Evolutionary conservation across 2,888 invertebrate genomes (phyloP).

Genomic region (Cantharis flavilabris): DNA sequence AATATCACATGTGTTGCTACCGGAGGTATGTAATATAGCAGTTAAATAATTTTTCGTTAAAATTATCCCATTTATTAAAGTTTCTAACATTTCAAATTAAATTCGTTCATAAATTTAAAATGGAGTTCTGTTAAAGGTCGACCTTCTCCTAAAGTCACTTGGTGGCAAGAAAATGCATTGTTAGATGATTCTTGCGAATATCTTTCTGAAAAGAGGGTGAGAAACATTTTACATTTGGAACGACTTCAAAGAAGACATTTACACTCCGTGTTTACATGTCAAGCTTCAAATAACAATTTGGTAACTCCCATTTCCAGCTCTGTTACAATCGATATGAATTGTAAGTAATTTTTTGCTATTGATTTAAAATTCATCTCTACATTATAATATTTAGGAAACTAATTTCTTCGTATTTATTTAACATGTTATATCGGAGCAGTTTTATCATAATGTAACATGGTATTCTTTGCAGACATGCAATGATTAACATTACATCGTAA

Average conservation of each 20-base stretch:
- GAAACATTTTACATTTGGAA: constrained; percentile 70
- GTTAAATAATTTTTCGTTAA: neutral
- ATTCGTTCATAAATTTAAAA: constrained; percentile 19
- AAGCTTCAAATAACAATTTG: constrained; percentile 73
- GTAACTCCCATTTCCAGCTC: constrained; percentile 68
- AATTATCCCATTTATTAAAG: neutral
- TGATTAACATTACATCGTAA: neutral
- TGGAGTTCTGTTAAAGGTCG: constrained; percentile 61
- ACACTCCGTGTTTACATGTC: constrained; percentile 69
- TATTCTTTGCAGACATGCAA: too few relatives aligned
- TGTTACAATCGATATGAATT: constrained; percentile 70
- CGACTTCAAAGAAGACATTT: constrained; percentile 70
- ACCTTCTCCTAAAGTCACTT: constrained; percentile 72
- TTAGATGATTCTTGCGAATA: constrained; percentile 71
- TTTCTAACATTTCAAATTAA: neutral
- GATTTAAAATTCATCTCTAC: neutral
- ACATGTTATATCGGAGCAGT: neutral
- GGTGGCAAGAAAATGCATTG: constrained; percentile 75
- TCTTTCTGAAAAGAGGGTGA: constrained; percentile 66
- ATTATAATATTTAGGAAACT: neutral
- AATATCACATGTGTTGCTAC: constrained; percentile 83
- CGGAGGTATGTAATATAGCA: constrained; percentile 69
- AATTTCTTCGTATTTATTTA: neutral
- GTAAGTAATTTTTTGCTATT: constrained; percentile 60
- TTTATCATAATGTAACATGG: neutral